Base-by-base conservation (phyloP, 2,888 invertebrate genomes). In the Liposcelis brunnea region DNA sequence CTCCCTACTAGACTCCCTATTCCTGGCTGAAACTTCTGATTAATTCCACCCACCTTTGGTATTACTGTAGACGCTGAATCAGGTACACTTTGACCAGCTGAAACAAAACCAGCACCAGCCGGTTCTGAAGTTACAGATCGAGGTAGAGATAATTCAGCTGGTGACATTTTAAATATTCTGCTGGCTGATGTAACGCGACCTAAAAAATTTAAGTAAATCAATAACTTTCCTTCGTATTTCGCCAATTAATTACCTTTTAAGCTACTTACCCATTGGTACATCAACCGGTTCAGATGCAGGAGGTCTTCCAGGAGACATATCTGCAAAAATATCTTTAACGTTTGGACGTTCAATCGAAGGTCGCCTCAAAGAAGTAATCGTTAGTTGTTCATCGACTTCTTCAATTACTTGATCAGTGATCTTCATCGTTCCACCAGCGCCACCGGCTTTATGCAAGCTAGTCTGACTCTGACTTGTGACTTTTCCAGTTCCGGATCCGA, bases 311-410 rank as follows among this genome's bases (percentile, higher is more conserved):
- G 40, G 7, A 21, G 15, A 19, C 8, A 18, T 12, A 36, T 18
- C 16, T 5, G 40, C 5, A 37, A 47, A 47, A 12, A 47, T 47
- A 26, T 47, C 47, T 14, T 12, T 18, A 3, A 47, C 43, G 40
- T 46, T 52, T n/a, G 52, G 51, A 3, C 48, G 50, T 15, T 37
- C 40, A 14, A 12, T 5, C 7, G 50, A 51, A 2, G 51, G 50
- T 8, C 48, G 51, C 55, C 75, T 73, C 65, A 74, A 74, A 37
- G 85, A 84, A 4, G 79, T 82, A 48, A 84, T 77, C 8, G 85
- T 86, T 55, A 75, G 69, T 60, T 86, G 85, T 57, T 86, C 86
- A 56, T 86, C 86, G 1, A 67, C 65, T 51, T 67, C 67, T 51
- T 66, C 64, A 37, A 66, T 66, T 12, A 80, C 73, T 55, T 81